Base-by-base conservation (phyloP, 2,113 vertebrate species). In the Sturnus vulgaris region DNA sequence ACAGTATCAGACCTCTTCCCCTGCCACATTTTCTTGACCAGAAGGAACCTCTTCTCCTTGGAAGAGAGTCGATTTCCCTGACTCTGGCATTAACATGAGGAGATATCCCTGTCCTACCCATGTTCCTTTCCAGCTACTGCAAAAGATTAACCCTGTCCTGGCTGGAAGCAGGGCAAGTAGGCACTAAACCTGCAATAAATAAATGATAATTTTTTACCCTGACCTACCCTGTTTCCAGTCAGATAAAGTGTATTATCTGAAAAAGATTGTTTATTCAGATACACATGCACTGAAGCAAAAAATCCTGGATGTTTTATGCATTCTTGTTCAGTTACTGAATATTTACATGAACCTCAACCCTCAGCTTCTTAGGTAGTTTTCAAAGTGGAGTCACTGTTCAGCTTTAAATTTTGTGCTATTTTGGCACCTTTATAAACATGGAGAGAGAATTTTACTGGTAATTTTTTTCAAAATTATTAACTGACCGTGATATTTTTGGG, bases 11-110 rank as follows among this genome's bases (percentile, higher is more conserved):
- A 28, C 18, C 18, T 49, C 37, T 88, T 65, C 28, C 33, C 0
- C 0, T 8, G 1, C 23, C 15, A 33, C 0, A 0, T 52, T 59
- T 52, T 30, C 47, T 66, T 66, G 28, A 12, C 8, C 28, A 66
- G 39, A 52, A 66, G 52, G 11, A 59, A 16, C 19, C 23, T 20
- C 28, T 39, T 73, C 19, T 59, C 15, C 15, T 65, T 28, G 37
- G 15, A 52, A 73, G 27, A 40, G 7, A 33, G 22, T 42, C 0
- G 0, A 17, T 33, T 73, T 81, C 60, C 44, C 33, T 42, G 27
- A 10, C 18, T 8, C 7, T 57, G 37, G 18, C 37, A 44, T 5
- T 73, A 33, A 20, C 20, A 9, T 39, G 33, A 59, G 33, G 8
- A 46, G 7, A 12, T 39, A 52, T 59, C 33, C 12, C 10, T 20